Evolutionary conservation across 2,797 vertebrate species (phyloP), one percentile per base, ranked within the genome.

Genomic region (Malurus leucopterus): DNA sequence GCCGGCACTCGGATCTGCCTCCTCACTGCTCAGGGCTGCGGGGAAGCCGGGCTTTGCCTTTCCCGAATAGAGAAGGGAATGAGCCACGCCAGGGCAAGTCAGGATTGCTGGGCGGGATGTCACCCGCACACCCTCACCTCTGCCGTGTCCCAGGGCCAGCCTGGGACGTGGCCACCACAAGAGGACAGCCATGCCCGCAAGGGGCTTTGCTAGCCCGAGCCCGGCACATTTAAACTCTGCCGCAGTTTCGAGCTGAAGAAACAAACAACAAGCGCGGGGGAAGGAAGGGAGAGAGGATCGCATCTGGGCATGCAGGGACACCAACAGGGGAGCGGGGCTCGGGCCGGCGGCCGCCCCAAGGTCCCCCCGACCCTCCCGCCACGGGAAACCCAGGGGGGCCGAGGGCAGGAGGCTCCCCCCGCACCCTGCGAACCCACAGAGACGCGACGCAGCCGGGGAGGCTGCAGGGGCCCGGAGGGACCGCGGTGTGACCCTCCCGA

Each of bases 61-160:
- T 71, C n/a, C 30, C 0, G 0, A 26, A 34, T 0, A 1, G 4
- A 46, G 29, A 20, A 54, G 22, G 6, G 13, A 32, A 38, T 0
- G 20, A 73, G 13, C 32, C 36, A 1, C 0, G 7, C 15, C 32
- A 49, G 19, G 29, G 17, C 2, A 62, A 63, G 41, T 2, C 30
- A 16, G 43, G 13, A 13, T 0, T 0, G 15, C 10, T 1, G 51
- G 14, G 6, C 1, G 1, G 9, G 46, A 6, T 82, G 55, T 87
- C 88, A 80, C 38, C n/a, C 8, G 19, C 43, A 5, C 34, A 26
- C 11, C 55, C 44, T 15, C 50, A 11, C 47, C 36, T 1, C 2
- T 14, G 8, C 57, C 61, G 2, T 0, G 13, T 2, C 47, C 11
- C 26, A 38, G 44, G 30, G 5, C 9, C 23, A 44, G 32, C 13